Evolutionary conservation across 1,140 invertebrate genomes (phyloP), one percentile per base, ranked within the genome.

Genomic region (Cepaea nemoralis): DNA sequence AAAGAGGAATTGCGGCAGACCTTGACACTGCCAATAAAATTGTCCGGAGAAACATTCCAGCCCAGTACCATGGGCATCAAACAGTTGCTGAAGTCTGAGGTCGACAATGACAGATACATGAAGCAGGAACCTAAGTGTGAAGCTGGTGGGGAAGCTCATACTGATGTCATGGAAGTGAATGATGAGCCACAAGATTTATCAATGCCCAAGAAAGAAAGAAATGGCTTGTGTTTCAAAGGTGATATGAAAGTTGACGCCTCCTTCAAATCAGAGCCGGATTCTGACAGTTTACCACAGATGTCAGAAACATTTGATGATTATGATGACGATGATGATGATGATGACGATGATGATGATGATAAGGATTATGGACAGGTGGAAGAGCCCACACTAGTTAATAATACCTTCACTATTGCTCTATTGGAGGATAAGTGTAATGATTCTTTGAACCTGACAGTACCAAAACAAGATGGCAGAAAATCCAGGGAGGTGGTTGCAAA

Each of bases 381-480:
- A 55, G 78, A 80, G 59, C 78, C 78, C 27, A 80, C 69, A 19
- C 35, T 80, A 37, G 78, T 80, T 1, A 80, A 80, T 35, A 80
- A 80, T 35, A n/a, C 59, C 35, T 40, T 69, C 48, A 22, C 73
- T 27, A 50, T 2, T 31, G 22, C 14, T 6, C 45, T 73, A 39
- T 80, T 55, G 39, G 83, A 81, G 14, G 83, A 87, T 14, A 85
- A 85, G 22, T 80, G 88, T 22, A 87, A 86, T 66, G 83, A 86
- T 69, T 89, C 87, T 6, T 77, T 88, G 24, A 90, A 79, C 42
- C 55, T 90, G 39, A 84, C 87, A 6, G 86, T 89, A 59, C 85
- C 85, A 40, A 50, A 24, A 16, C 27, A 67, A 33, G 5, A 70
- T n/a, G 2, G 42, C 27, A n/a, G 24, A 66, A 22, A 1, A 40